Evolutionary conservation across 1,140 invertebrate species (phyloP).

Genomic region (Cotesia typhae): DNA sequence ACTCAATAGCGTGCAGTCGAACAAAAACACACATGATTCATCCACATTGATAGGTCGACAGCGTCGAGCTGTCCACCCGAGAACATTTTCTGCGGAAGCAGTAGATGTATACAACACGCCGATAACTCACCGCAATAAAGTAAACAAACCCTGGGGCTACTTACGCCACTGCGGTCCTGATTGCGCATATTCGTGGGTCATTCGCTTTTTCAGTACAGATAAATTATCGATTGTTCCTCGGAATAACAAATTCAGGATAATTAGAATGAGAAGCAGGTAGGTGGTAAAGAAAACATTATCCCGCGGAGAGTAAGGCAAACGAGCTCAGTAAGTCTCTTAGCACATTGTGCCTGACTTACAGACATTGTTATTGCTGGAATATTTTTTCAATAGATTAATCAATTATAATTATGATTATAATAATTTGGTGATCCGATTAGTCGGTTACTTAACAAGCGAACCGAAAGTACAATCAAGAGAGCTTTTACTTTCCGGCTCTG

Average conservation of each 20-base stretch:
- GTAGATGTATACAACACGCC: no score
- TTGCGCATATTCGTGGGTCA: conserved; percentile 18
- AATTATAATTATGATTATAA: conserved; percentile 44
- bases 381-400: conserved; percentile 55
- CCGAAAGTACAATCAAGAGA: conserved; percentile 28
- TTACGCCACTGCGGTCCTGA: conserved; percentile 29
- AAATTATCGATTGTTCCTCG: background rate
- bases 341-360: conserved; percentile 52
- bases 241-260: no score
- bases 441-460: conserved; percentile 52
- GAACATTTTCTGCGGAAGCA: no score
- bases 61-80: no score
- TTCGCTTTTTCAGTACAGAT: conserved; percentile 23
- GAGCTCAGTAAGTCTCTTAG: conserved; percentile 53
- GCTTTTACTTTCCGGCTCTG: conserved; percentile 2
- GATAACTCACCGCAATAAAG: no score
- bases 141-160: background rate
- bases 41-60: no score
- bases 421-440: conserved; percentile 57
- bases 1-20: conserved; percentile 59
- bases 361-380: conserved; percentile 52
- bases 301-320: conserved; percentile 36
- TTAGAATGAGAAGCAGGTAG: background rate
- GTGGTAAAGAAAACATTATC: conserved; percentile 1
- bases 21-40: background rate